Conservation (phyloP, 2,113 vertebrate genomes). For the Pontoporia blainvillei region DNA sequence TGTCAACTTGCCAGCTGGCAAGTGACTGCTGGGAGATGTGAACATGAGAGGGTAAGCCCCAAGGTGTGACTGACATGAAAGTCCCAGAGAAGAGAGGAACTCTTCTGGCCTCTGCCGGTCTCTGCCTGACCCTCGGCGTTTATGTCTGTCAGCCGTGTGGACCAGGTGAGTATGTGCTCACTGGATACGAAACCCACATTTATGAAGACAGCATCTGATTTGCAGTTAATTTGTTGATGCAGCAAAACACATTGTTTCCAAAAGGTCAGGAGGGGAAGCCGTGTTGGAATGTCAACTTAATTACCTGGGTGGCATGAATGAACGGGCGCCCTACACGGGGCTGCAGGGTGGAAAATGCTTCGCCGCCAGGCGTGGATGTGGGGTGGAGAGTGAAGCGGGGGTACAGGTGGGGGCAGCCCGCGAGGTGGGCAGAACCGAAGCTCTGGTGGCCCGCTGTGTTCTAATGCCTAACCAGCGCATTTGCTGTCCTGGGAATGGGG, state of each 20-base stretch:
- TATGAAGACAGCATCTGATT: constrained; percentile 75
- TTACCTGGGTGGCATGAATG: constrained; percentile 76
- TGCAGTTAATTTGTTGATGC: constrained; percentile 88
- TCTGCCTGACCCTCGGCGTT: neutral
- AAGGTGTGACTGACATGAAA: neutral
- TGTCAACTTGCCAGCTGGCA: fast-evolving
- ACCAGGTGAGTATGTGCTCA: constrained; percentile 37
- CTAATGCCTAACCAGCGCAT: neutral
- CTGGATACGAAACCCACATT: constrained; percentile 56
- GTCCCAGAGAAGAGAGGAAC: neutral
- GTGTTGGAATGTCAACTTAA: constrained; percentile 82
- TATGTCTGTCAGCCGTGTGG: neutral
- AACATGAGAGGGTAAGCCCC: neutral
- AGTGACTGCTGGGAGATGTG: neutral
- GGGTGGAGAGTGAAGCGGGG: neutral
- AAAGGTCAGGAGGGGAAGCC: constrained; percentile 84
- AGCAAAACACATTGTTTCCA: constrained; percentile 83
- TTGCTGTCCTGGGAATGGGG: neutral
- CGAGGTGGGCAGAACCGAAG: neutral
- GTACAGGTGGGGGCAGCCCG: neutral
- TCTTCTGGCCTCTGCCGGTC: constrained; percentile 25
- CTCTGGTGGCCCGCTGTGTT: neutral
- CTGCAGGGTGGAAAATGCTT: constrained; percentile 56
- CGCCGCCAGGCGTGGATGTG: constrained; percentile 38
- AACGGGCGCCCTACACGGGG: constrained; percentile 9